Conservation (phyloP, 2,797 vertebrate species). For the Gallinago stenura region DNA sequence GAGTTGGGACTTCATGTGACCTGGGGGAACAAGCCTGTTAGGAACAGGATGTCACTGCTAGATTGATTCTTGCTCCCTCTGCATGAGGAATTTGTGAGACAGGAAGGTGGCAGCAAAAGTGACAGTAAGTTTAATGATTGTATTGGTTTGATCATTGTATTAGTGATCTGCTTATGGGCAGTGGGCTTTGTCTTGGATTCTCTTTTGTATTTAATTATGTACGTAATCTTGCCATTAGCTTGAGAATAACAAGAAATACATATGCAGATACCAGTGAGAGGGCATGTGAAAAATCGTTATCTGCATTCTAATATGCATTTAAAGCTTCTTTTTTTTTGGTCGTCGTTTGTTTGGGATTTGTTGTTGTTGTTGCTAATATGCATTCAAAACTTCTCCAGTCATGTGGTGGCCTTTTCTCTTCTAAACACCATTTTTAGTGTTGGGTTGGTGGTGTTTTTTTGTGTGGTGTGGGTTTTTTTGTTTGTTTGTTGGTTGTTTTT, state of each 20-base stretch:
- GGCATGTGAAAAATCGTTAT: neutral
- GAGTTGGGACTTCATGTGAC: neutral
- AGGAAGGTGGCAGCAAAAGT: slow-evolving; percentile 5
- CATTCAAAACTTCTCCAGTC: neutral
- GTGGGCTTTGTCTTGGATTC: neutral
- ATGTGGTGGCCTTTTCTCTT: neutral
- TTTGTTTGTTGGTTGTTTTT: too few species aligned
- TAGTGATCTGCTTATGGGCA: neutral
- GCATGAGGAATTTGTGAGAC: neutral
- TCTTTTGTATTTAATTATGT: neutral
- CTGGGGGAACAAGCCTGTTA: neutral
- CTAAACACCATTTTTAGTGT: neutral
- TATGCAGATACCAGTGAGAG: neutral
- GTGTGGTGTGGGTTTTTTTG: too few species aligned
- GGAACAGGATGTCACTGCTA: neutral
- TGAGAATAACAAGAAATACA: neutral
- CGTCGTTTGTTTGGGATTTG: neutral
- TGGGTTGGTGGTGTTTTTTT: too few species aligned
- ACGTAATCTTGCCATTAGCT: neutral
- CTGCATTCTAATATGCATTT: neutral
- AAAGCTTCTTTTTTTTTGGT: neutral
- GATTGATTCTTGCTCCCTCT: neutral
- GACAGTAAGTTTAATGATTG: slow-evolving; percentile 31
- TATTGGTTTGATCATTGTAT: neutral
- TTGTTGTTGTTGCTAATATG: neutral